phyloP scores from a whole-genome alignment of 2,113 vertebrate genomes.

The Dipodomys ordii region DNA sequence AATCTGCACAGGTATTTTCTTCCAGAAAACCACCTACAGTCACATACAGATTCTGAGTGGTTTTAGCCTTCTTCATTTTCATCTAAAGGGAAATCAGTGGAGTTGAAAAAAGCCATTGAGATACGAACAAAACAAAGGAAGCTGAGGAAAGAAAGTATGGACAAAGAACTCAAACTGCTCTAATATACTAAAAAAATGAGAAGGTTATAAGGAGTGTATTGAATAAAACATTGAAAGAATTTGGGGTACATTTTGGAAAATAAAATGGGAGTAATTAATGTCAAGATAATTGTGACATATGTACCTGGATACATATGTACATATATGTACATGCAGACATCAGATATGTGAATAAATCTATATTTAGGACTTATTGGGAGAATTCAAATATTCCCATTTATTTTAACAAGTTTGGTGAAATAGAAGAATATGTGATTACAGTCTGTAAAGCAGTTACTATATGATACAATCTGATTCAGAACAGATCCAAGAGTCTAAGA shows the following conservation, averaged over 20 bases:
- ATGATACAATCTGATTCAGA: background rate
- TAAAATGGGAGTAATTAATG: background rate
- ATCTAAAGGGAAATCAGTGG: background rate
- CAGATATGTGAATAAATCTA: too few relatives aligned
- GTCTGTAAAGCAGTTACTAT: background rate
- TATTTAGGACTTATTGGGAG: background rate
- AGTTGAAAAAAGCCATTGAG: background rate
- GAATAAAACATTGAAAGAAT: background rate
- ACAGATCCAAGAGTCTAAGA: background rate
- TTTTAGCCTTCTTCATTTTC: background rate
- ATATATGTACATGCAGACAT: background rate
- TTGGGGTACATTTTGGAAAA: background rate
- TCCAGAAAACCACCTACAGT: background rate
- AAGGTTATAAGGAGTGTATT: background rate
- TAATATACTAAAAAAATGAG: background rate
- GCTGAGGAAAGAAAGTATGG: background rate
- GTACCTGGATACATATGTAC: too few relatives aligned
- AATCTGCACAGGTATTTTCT: background rate
- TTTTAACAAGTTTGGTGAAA: background rate
- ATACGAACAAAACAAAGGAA: background rate
- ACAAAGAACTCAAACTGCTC: background rate
- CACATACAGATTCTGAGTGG: background rate
- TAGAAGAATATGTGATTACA: background rate
- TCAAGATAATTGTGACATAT: background rate
- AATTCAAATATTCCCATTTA: background rate